These are phyloP conservation scores for Halyomorpha halys DNA, from an alignment of 1,140 invertebrate genomes.

Conservation along the genomic window DNA sequence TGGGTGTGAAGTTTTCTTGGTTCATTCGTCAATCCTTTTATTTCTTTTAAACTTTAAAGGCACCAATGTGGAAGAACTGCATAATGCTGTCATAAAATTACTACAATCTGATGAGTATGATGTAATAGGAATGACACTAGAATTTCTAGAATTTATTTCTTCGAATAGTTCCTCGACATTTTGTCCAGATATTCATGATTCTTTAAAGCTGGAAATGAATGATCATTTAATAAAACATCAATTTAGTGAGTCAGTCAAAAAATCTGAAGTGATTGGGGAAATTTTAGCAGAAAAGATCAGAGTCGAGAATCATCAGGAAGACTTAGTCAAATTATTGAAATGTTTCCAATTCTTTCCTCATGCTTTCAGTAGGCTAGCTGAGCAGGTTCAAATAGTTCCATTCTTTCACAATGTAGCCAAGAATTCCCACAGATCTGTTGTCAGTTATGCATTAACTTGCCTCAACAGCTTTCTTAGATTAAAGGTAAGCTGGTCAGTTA, in stretches of 20 bases:
- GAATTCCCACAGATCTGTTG: not conserved
- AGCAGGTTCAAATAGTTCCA: not conserved
- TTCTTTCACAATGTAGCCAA: slow-evolving; percentile 4
- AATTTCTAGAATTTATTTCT: not conserved
- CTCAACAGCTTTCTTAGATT: not conserved
- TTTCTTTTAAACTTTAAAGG: not conserved
- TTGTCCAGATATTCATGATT: not conserved
- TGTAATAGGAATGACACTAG: not conserved
- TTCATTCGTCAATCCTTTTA: not conserved
- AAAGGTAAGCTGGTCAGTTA: not conserved
- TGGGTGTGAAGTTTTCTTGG: not conserved
- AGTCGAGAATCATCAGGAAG: slow-evolving; percentile 15
- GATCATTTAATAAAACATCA: not conserved
- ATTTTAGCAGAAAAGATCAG: not conserved
- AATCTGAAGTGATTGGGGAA: slow-evolving; percentile 1
- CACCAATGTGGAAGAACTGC: not conserved
- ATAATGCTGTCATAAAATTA: not conserved
- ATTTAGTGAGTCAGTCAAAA: not conserved
- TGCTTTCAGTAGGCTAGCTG: not conserved
- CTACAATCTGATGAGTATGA: not conserved
- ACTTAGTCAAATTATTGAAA: not conserved
- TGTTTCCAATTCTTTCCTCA: slow-evolving; percentile 3
- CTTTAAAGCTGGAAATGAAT: slow-evolving; percentile 2
- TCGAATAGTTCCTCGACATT: not conserved
- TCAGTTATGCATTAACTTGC: slow-evolving; percentile 8